These are phyloP conservation scores for Xenus cinereus DNA, from an alignment of 2,113 vertebrate species.

Conservation along the genomic window DNA sequence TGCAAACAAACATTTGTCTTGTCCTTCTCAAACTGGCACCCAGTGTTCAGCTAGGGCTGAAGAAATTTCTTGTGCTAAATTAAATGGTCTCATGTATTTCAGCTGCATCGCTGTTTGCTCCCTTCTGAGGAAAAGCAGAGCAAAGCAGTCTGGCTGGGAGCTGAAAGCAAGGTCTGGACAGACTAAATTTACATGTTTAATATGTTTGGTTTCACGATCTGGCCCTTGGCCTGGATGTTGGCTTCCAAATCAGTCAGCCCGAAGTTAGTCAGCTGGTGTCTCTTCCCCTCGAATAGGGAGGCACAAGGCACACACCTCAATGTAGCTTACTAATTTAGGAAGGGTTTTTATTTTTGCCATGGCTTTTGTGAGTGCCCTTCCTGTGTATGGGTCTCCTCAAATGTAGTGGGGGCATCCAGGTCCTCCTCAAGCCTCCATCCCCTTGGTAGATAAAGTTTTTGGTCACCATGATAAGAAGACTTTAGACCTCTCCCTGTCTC, in stretches of 20 bases:
- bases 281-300: background rate
- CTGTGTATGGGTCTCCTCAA: background rate
- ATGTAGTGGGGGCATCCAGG: rapidly evolving
- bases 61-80: background rate
- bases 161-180: background rate
- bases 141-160: background rate
- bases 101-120: background rate
- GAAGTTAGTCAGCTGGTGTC: background rate
- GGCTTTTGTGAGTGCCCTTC: background rate
- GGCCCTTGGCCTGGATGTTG: background rate
- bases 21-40: background rate
- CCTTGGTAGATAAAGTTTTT: background rate
- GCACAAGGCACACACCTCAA: background rate
- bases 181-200: background rate
- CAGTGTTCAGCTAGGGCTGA: background rate
- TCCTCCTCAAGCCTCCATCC: background rate
- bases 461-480: background rate
- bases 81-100: background rate
- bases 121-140: background rate
- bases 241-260: background rate
- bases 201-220: background rate
- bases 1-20: background rate
- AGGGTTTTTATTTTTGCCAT: background rate
- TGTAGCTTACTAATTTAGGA: background rate
- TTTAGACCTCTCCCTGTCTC: background rate